A percentile compares a stretch with the other conserved stretches of the same genome.
These are phyloP conservation scores for Eunapius fragilis DNA, from an alignment of 37 sponge, comb jelly and placozoan genomes.

Conservation along the genomic window DNA sequence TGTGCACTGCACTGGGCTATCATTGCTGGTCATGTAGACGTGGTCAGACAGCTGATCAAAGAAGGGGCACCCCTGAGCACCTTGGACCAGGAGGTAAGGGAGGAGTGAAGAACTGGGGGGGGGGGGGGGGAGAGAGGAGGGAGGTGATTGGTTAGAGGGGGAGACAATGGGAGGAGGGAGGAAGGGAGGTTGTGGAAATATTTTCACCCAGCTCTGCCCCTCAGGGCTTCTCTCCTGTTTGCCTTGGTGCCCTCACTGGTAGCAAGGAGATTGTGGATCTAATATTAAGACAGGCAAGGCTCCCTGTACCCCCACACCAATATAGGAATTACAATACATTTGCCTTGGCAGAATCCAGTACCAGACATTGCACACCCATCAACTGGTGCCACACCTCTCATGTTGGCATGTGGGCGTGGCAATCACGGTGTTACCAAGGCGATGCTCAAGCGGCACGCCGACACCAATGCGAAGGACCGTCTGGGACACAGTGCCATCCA, in stretches of 20 bases:
- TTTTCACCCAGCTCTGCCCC: neutral
- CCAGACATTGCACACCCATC: constrained; percentile 12
- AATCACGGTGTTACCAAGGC: constrained; percentile 17
- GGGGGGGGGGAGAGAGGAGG: neutral
- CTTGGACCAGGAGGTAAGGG: constrained; percentile 19
- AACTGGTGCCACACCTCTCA: constrained; percentile 53
- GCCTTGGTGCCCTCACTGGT: neutral
- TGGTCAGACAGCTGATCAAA: constrained; percentile 42
- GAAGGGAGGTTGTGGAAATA: neutral
- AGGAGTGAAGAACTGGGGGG: constrained; percentile 17
- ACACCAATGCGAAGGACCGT: constrained; percentile 4
- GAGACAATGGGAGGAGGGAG: neutral
- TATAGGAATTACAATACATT: neutral
- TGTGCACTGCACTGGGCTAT: constrained; percentile 44
- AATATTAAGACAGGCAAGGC: neutral
- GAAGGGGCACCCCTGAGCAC: constrained; percentile 3
- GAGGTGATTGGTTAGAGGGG: neutral
- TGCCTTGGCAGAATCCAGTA: neutral
- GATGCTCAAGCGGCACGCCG: constrained; percentile 41
- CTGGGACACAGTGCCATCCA: constrained; percentile 41
- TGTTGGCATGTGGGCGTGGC: constrained; percentile 45
- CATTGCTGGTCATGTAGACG: neutral
- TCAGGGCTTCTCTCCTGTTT: neutral
- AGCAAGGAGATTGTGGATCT: neutral
- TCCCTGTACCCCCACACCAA: neutral